phyloP scores from a whole-genome alignment of 2,797 vertebrate species.

The Hypotaenidia okinawae region DNA sequence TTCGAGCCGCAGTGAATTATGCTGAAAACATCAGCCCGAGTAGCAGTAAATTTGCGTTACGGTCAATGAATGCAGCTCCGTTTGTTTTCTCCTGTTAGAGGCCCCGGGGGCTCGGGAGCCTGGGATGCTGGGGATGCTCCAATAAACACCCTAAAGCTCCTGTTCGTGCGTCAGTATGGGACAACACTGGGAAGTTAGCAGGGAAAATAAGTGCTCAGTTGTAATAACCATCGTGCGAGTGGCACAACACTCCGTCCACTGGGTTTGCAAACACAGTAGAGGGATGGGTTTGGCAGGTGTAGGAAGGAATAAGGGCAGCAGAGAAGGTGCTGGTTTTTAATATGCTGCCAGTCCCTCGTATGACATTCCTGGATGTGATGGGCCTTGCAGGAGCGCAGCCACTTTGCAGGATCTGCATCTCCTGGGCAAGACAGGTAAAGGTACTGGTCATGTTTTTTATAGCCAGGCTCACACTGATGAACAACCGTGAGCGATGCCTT shows the following conservation, averaged over 20 bases:
- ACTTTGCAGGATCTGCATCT: not conserved
- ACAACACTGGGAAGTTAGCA: not conserved
- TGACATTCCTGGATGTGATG: not conserved
- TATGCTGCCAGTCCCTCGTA: too few relatives aligned
- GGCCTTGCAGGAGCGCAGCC: fast-evolving
- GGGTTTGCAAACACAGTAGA: fast-evolving
- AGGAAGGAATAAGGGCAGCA: not conserved
- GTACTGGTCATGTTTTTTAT: not conserved
- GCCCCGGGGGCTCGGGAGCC: not conserved
- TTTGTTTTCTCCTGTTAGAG: not conserved
- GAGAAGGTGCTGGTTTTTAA: not conserved
- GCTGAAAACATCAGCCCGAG: constrained; percentile 31
- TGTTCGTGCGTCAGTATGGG: fast-evolving
- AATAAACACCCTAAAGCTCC: not conserved
- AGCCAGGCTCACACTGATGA: not conserved
- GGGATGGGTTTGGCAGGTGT: not conserved
- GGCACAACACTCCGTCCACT: not conserved
- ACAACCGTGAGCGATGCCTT: not conserved
- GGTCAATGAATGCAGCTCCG: not conserved
- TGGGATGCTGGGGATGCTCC: not conserved
- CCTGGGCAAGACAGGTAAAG: not conserved
- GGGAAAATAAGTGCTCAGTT: not conserved
- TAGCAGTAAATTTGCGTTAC: not conserved
- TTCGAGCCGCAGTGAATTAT: constrained; percentile 24
- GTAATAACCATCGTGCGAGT: not conserved